Percentiles rank a stretch among this genome's conserved stretches.
Conservation (phyloP, 2,797 vertebrate genomes). For the Premnoplex brunnescens region DNA sequence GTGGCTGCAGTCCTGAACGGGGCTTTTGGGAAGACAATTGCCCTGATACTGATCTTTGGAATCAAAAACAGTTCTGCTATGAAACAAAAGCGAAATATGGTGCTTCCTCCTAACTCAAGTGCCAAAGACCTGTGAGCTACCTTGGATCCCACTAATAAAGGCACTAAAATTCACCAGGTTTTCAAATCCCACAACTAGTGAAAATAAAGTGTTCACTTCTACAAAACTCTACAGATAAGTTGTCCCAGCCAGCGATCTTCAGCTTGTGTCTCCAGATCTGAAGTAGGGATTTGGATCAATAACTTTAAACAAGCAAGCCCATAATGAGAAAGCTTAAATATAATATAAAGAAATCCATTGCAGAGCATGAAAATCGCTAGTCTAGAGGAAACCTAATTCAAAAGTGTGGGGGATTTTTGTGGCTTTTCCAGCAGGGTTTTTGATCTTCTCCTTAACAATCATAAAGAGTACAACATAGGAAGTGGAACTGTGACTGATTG, state of each 20-base stretch:
- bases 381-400: neutral
- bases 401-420: neutral
- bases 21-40: neutral
- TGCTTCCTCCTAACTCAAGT: neutral
- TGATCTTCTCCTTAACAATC: neutral
- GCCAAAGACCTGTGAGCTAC: neutral
- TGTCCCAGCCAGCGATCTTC: neutral
- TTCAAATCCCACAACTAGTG: neutral
- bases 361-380: neutral
- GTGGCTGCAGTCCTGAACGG: neutral
- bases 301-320: neutral
- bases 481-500: neutral
- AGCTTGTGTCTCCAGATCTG: neutral
- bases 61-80: neutral
- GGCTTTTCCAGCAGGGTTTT: neutral
- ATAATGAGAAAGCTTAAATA: neutral
- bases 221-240: neutral
- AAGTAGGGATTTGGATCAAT: neutral
- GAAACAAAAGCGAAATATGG: neutral
- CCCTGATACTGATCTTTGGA: conserved; percentile 41
- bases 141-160: neutral
- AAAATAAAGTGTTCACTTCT: neutral
- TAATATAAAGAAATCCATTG: neutral
- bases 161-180: neutral
- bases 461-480: neutral